Evolutionary conservation across 2,797 vertebrate genomes (phyloP), one percentile per base, ranked within the genome.

Genomic region (Betta splendens): DNA sequence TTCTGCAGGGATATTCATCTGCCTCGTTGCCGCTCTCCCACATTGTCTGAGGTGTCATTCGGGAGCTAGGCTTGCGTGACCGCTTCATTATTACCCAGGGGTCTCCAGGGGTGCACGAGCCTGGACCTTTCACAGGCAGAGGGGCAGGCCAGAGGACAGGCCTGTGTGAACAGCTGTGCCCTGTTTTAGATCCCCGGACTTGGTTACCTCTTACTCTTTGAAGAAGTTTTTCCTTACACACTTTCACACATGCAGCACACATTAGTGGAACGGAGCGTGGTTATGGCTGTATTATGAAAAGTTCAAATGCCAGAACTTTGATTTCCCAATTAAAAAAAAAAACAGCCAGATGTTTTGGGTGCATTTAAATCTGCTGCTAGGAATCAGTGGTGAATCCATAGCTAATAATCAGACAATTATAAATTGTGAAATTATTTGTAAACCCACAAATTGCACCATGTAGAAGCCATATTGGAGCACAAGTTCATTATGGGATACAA

Each of bases 131-230:
- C 77, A 75, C 68, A 28, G 64, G 72, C 71, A 82, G 81, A 77
- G 78, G 57, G 72, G 65, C 61, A 66, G 70, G 75, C 81, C 50
- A 78, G 59, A 77, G 84, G 75, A 84, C 83, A 77, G 76, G 82
- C 82, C 85, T 87, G 84, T 86, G 81, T 90, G 85, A 91, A 90
- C 88, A 90, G 89, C 89, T 91, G 91, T 85, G 79, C 85, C 85
- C 87, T 89, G 89, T 91, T 90, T 89, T 88, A 90, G 85, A 84
- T 75, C 76, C 42, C 79, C 72, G 48, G 74, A 89, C 87, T 90
- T 84, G 69, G 88, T 92, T 90, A 90, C 86, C 80, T 87, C 80
- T 74, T 78, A 64, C 64, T 66, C 88, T 86, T 89, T 89, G 89
- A 91, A 91, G 87, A 87, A 84, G 79, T 87, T 85, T 89, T 92